phyloP scores from a whole-genome alignment of 2,888 invertebrate genomes.

The Eilema caniola region DNA sequence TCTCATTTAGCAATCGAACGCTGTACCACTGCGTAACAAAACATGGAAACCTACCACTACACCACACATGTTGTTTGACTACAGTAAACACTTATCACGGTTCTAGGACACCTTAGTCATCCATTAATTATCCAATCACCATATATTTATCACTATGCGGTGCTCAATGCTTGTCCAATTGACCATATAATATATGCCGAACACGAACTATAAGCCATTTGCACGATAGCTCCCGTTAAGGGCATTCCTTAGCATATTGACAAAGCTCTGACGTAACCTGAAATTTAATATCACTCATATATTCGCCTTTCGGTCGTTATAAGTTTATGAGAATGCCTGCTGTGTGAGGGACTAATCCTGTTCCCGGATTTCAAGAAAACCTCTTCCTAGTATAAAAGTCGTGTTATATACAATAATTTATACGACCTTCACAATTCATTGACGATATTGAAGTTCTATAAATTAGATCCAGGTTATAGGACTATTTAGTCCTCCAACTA shows the following conservation, averaged over 20 bases:
- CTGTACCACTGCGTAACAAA: too few species aligned
- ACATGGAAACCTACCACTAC: too few species aligned
- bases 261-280: constrained; percentile 33
- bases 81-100: neutral
- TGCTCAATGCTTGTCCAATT: constrained; percentile 7
- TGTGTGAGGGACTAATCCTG: neutral
- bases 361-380: too few species aligned
- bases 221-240: constrained; percentile 39
- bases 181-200: constrained; percentile 27
- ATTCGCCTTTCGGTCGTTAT: neutral
- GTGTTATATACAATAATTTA: too few species aligned
- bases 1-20: too few species aligned
- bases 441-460: too few species aligned
- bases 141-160: constrained; percentile 1
- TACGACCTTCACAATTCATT: too few species aligned
- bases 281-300: constrained; percentile 16
- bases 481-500: too few species aligned
- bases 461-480: too few species aligned
- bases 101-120: neutral
- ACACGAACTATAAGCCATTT: constrained; percentile 38
- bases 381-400: too few species aligned
- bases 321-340: neutral
- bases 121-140: constrained; percentile 11
- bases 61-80: neutral
- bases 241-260: constrained; percentile 34